A percentile compares a stretch with the other conserved stretches of the same genome.
Conservation (phyloP, 2,113 vertebrate genomes). For the Crotalus tigris region DNA sequence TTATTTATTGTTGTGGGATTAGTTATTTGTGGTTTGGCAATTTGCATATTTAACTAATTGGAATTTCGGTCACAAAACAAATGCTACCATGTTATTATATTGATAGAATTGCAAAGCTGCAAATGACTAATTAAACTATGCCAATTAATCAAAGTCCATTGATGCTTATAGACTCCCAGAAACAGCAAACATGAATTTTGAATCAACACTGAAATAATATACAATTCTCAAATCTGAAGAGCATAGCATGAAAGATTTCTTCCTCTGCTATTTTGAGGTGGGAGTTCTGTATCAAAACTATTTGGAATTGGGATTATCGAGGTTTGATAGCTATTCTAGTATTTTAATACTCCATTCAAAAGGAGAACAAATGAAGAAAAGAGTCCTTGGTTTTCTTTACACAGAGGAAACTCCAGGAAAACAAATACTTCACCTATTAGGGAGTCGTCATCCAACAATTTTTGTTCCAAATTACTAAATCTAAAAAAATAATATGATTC, state of each 20-base stretch:
- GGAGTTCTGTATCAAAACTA: background rate
- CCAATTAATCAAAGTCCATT: conserved; percentile 30
- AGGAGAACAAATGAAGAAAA: background rate
- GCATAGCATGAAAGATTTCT: background rate
- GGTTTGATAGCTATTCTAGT: background rate
- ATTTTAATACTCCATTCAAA: background rate
- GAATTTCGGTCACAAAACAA: conserved; percentile 22
- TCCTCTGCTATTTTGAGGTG: background rate
- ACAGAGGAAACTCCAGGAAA: background rate
- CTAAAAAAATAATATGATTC: background rate
- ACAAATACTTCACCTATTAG: background rate
- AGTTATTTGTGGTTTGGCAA: conserved; percentile 11
- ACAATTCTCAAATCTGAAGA: background rate
- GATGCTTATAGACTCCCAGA: conserved; percentile 10
- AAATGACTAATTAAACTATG: conserved; percentile 35
- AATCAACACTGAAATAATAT: background rate
- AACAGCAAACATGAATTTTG: background rate
- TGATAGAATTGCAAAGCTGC: conserved; percentile 32
- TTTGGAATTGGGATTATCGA: background rate
- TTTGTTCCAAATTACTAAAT: background rate
- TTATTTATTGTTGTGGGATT: conserved; percentile 22
- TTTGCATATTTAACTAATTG: conserved; percentile 36
- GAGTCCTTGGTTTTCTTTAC: background rate
- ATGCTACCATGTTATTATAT: conserved; percentile 19
- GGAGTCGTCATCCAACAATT: background rate